Base-by-base conservation (phyloP, 2,797 vertebrate species). In the Periophthalmus magnuspinnatus region DNA sequence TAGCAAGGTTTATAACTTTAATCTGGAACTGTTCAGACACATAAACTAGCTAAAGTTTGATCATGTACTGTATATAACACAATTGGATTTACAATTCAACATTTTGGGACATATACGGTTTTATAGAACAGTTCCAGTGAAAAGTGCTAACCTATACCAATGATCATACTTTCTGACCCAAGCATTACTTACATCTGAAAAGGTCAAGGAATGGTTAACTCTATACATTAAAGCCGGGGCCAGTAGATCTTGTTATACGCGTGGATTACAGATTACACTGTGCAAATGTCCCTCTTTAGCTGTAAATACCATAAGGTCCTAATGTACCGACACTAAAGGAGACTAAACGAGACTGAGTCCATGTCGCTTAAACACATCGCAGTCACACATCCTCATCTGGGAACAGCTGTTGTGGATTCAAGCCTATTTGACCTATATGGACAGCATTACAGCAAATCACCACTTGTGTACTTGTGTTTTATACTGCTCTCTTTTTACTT, bases 351-450 rank as follows among this genome's bases (percentile, higher is more conserved):
- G 38, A 13, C 6, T 2, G 71, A 70, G 76, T 72, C 70, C 32
- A 68, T 59, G 22, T 66, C 41, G 21, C 47, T 28, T 80, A 72
- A 81, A 80, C 80, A 78, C 2, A 54, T 45, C n/a, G 54, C 8
- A 2, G 62, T 76, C 60, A 73, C 67, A 78, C 72, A 65, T 67
- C 21, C 19, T 21, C n/a, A 41, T 65, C 21, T 5, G 41, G 41
- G n/a, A 34, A 21, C 52, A 56, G 75, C 66, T 21, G 73, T 63
- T 80, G 66, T 70, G 55, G 73, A 71, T 67, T 65, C 64, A 81
- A 81, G 63, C 58, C 48, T 64, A 8, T 74, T 64, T 89, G 86
- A 85, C 88, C 85, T 76, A 78, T 36, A 75, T 87, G 76, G 63
- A 48, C 9, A 0, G 33, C 21, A 78, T 77, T 75, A 81, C 52